Percentiles rank a stretch among this genome's conserved stretches.
phyloP scores from a whole-genome alignment of 2,888 invertebrate genomes.

The Mesochorus sp. region DNA sequence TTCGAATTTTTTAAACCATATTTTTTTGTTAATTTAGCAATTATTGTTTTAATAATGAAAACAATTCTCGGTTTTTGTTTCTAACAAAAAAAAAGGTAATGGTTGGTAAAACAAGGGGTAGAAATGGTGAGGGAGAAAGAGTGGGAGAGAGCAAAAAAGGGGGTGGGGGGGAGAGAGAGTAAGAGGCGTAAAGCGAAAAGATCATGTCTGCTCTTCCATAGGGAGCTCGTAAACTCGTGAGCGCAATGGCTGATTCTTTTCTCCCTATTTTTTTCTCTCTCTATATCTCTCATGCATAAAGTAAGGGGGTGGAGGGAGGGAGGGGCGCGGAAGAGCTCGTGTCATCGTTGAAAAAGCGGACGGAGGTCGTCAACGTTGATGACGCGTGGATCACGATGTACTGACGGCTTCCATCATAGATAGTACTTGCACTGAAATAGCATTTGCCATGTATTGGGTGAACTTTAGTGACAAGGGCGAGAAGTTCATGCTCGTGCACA shows the following conservation, averaged over 20 bases:
- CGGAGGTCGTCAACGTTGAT: conserved; percentile 81
- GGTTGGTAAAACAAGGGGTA: conserved; percentile 22
- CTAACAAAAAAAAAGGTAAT: too few species aligned
- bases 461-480: neutral
- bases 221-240: conserved; percentile 74
- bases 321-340: conserved; percentile 62
- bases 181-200: conserved; percentile 59
- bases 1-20: too few species aligned
- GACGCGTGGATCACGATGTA: conserved; percentile 81
- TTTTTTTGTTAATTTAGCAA: too few species aligned
- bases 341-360: conserved; percentile 74
- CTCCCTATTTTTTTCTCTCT: neutral
- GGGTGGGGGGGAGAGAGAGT: conserved; percentile 25
- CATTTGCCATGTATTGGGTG: neutral
- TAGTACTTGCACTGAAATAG: conserved; percentile 3
- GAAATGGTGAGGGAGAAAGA: conserved; percentile 23
- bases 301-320: too few species aligned
- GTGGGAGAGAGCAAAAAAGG: too few species aligned
- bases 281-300: neutral
- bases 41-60: too few species aligned
- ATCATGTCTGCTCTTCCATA: conserved; percentile 65
- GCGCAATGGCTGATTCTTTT: conserved; percentile 68
- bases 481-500: neutral
- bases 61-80: too few species aligned
- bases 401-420: conserved; percentile 75